These are phyloP conservation scores for Eupithecia subumbrata DNA, from an alignment of 2,888 invertebrate genomes.

Conservation along the genomic window DNA sequence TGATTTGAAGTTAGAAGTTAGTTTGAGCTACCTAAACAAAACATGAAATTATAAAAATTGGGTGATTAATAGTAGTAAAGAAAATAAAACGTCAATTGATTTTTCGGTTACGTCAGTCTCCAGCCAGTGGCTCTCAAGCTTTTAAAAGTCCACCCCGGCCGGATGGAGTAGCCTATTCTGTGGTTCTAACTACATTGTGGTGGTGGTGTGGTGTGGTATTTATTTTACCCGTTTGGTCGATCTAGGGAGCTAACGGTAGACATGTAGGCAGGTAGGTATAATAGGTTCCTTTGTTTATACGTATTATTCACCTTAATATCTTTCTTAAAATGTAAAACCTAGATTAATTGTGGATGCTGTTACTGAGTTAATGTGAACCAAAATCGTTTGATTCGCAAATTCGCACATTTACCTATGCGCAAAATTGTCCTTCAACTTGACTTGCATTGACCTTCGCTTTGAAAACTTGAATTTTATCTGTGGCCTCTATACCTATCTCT, in stretches of 20 bases:
- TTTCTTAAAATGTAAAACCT: not conserved
- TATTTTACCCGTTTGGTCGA: not conserved
- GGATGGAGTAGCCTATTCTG: too few relatives aligned
- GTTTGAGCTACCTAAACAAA: too few relatives aligned
- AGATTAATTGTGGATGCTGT: not conserved
- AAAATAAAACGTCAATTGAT: slow-evolving; percentile 1
- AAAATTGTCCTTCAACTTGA: slow-evolving; percentile 41
- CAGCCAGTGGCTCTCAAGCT: not conserved
- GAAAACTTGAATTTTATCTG: slow-evolving; percentile 21
- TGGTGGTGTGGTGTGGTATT: not conserved
- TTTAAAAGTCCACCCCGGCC: not conserved
- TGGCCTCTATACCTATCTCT: slow-evolving; percentile 5
- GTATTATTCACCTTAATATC: not conserved
- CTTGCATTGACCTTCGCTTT: slow-evolving; percentile 26
- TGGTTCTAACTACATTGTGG: not conserved
- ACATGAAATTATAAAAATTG: too few relatives aligned
- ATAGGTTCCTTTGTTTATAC: not conserved
- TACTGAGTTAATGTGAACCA: not conserved
- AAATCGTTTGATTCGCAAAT: not conserved
- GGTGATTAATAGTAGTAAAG: too few relatives aligned
- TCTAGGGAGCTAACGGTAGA: not conserved
- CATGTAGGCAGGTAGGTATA: not conserved
- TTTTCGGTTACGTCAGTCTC: not conserved
- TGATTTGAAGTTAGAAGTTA: too few relatives aligned
- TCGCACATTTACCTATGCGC: not conserved